Conservation (phyloP, 2,888 invertebrate genomes). For the Schizotus pectinicornis region DNA sequence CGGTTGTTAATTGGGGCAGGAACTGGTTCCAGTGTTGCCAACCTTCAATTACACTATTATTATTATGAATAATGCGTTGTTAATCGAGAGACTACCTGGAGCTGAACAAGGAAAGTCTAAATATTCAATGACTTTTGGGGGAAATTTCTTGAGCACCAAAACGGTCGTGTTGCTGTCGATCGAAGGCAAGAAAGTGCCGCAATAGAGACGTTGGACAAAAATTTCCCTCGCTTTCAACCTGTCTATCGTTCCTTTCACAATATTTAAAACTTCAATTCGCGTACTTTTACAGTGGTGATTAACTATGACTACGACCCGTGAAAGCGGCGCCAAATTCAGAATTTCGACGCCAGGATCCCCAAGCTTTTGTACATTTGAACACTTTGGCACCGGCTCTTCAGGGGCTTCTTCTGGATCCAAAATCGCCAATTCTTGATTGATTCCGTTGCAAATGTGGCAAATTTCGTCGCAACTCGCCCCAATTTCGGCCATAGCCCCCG, state of each 20-base stretch:
- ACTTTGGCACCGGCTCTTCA: conserved; percentile 1
- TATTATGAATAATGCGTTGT: neutral
- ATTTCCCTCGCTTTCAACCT: conserved; percentile 41
- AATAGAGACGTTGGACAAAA: conserved; percentile 35
- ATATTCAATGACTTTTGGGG: conserved; percentile 60
- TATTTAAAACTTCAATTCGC: conserved; percentile 68
- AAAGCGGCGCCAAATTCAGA: conserved; percentile 56
- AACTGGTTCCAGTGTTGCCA: conserved; percentile 36
- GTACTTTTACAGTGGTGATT: conserved; percentile 79
- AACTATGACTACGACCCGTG: conserved; percentile 62
- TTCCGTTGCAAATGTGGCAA: conserved; percentile 54
- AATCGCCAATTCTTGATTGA: too few relatives aligned
- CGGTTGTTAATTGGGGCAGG: conserved; percentile 4
- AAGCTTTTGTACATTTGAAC: neutral
- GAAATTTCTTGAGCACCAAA: conserved; percentile 67
- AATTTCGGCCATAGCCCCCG: conserved; percentile 75
- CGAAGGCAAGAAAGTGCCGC: conserved; percentile 62
- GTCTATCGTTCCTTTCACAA: conserved; percentile 51
- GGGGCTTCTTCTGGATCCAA: too few relatives aligned
- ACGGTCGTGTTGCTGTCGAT: conserved; percentile 57
- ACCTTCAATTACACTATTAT: conserved; percentile 30
- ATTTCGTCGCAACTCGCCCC: conserved; percentile 67
- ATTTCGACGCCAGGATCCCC: conserved; percentile 1
- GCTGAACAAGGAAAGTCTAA: conserved; percentile 67
- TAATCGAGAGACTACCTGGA: conserved; percentile 57